Percentiles rank a stretch among this genome's conserved stretches.
Conservation (phyloP, 2,888 invertebrate genomes). For the Bruchidius siliquastri region DNA sequence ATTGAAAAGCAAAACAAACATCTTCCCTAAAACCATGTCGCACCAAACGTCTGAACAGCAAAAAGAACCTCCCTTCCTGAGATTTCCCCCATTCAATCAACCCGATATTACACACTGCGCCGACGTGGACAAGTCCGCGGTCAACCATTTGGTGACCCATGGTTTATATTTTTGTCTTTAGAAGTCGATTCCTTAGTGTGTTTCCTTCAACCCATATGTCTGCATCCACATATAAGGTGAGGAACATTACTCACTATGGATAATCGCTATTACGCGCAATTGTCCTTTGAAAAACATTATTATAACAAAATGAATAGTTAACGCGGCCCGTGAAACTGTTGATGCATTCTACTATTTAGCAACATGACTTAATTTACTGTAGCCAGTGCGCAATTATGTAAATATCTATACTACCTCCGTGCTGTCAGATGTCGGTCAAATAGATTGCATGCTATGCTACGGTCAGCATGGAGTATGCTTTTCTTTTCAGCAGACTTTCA, state of each 20-base stretch:
- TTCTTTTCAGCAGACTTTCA: no score
- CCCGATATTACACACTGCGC: no score
- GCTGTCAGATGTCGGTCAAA: not conserved
- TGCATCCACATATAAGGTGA: not conserved
- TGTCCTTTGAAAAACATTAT: not conserved
- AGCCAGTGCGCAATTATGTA: not conserved
- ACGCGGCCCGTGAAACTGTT: not conserved
- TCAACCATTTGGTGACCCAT: no score
- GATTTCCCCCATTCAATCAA: no score
- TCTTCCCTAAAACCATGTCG: no score
- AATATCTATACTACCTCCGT: not conserved
- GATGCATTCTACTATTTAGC: not conserved
- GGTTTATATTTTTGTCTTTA: no score
- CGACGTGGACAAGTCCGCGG: no score
- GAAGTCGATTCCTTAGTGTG: no score
- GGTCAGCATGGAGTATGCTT: not conserved
- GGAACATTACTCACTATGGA: not conserved
- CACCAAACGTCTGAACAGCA: no score
- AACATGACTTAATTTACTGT: not conserved
- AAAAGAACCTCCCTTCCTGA: no score
- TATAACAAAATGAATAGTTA: not conserved
- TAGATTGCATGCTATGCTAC: not conserved
- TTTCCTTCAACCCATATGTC: not conserved
- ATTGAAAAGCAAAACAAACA: no score
- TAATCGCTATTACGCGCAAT: not conserved